Evolutionary conservation across 2,113 vertebrate genomes (phyloP), one percentile per base, ranked within the genome.

Genomic region (Tonatia bakeri): DNA sequence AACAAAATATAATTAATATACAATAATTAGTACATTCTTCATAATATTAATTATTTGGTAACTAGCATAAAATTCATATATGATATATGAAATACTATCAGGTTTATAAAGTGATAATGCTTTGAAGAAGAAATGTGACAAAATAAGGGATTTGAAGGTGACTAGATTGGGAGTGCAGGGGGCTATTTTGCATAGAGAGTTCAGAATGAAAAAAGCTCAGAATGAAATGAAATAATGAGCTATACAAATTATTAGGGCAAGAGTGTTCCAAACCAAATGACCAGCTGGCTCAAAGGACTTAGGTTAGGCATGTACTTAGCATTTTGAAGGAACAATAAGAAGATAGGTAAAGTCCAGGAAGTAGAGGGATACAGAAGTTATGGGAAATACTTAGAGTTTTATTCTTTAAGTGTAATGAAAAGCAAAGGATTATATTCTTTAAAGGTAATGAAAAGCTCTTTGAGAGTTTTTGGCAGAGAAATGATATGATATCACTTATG

Each of bases 121-220:
- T 86, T 90, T 82, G n/a, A 85, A 50, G 24, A 92, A 93, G 47
- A 69, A 67, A 64, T 50, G 17, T 40, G 9, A 5, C 24, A 56
- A 43, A 1, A 24, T 19, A 4, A 59, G 31, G 13, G 0, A 50
- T 81, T 73, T 76, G 38, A 85, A 45, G 59, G 36, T 76, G 24
- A 31, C 17, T 22, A 15, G 15, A n/a, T 14, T 61, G 24, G 9
- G 0, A 28, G 9, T 15, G 1, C 9, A 1, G 17, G 14, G 36
- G 26, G 33, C 8, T 87, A 28, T 87, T 82, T 87, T 75, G 67
- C 2, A 15, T 40, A 36, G 14, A 61, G 20, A 75, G 17, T 12
- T 24, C n/a, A n/a, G n/a, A n/a, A n/a, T n/a, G 56, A 79, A 84
- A 17, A 81, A 28, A 94, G n/a, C 22, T 45, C 17, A 84, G 13